Conservation (phyloP, 2,888 invertebrate genomes). For the Drosophila lutescens region DNA sequence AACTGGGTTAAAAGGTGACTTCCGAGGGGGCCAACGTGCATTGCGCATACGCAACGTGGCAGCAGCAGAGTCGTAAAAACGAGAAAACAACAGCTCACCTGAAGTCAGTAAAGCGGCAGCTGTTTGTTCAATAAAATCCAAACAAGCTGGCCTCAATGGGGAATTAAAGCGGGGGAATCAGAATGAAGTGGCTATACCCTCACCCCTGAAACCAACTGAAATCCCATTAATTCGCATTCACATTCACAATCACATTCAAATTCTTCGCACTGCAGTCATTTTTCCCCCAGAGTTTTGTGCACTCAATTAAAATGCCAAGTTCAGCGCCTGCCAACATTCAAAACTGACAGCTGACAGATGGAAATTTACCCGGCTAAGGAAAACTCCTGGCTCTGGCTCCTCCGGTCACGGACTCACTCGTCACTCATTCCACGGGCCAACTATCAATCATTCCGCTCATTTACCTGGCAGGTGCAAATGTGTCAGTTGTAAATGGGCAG, state of each 20-base stretch:
- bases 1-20: conserved; percentile 63
- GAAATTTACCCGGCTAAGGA: conserved; percentile 39
- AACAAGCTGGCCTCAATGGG: conserved; percentile 19
- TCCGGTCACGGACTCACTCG: conserved; percentile 58
- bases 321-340: conserved; percentile 62
- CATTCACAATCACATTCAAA: conserved; percentile 3
- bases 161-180: background rate
- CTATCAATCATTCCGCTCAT: conserved; percentile 67
- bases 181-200: conserved; percentile 40
- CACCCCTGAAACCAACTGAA: conserved; percentile 12
- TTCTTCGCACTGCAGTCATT: conserved; percentile 27
- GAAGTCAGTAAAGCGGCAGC: conserved; percentile 35
- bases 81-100: conserved; percentile 30
- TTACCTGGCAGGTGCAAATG: conserved; percentile 62
- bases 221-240: conserved; percentile 49
- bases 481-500: conserved; percentile 56
- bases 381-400: conserved; percentile 15
- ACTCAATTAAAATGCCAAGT: conserved; percentile 75
- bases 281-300: conserved; percentile 39
- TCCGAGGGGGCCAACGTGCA: conserved; percentile 9
- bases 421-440: conserved; percentile 23
- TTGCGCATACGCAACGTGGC: conserved; percentile 77
- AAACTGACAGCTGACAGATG: conserved; percentile 76
- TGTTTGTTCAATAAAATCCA: conserved; percentile 74
- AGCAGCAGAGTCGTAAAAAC: conserved; percentile 44